Evolutionary conservation across 53 echinoderm and acorn worm species (phyloP), one percentile per base, ranked within the genome.

Genomic region (Crossaster papposus): DNA sequence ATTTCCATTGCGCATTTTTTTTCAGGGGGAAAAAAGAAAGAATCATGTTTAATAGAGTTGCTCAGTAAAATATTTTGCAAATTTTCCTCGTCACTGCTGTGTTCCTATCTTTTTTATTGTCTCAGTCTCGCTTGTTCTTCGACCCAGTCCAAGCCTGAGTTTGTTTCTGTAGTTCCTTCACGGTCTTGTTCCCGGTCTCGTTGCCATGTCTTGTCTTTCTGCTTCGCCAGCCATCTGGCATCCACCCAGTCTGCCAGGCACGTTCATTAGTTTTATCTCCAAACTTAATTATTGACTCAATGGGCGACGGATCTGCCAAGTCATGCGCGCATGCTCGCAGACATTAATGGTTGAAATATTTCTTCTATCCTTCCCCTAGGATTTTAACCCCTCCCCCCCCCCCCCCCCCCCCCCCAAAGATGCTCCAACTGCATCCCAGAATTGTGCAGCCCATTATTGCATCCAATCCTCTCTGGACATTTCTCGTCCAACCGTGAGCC

Each of bases 231-330:
- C 14, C 51, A 51, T 35, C 34, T 74, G 78, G 51, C 78, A 4
- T 51, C 17, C 44, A 50, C 78, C 78, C 51, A 24, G 50, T 24
- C 78, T 35, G 51, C 7, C 26, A 51, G 50, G 11, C 78, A 78
- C 29, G 24, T 28, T 78, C 78, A 78, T 78, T 78, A 78, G 51
- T 78, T 35, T 44, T 30, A n/a, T 7, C 78, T 44, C 70, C 23
- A 70, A 78, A 78, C 78, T 44, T 51, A 28, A 78, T 78, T 44
- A 78, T 51, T 78, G 51, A 26, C 78, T 51, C 78, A n/a, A 4
- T 17, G 26, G 13, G 20, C 14, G 51, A 2, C 53, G 22, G 58
- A 58, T 78, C 78, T 12, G 78, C 78, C 44, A 78, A 24, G 51
- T 78, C 77, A 28, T 78, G 51, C 78, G 44, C 50, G 44, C 50